Evolutionary conservation across 1,140 invertebrate genomes (phyloP).

Genomic region (Bemisia tabaci): DNA sequence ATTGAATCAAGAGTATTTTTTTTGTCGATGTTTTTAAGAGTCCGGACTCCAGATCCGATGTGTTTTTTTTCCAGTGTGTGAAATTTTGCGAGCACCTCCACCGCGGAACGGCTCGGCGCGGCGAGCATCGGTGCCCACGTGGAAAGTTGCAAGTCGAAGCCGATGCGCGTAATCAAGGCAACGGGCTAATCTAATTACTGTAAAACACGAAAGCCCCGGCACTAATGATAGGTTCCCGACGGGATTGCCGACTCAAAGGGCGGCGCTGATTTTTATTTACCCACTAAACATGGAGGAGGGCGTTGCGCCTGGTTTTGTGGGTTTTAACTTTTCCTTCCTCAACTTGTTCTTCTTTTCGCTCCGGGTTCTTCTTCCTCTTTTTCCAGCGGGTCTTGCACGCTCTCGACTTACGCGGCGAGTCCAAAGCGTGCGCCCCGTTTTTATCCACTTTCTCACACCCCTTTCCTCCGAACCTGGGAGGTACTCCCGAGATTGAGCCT

Average conservation of each 20-base stretch:
- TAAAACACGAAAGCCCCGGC: not conserved
- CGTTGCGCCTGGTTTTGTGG: not conserved
- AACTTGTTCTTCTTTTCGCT: conserved; percentile 1
- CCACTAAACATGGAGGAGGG: not conserved
- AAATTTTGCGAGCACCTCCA: too few species aligned
- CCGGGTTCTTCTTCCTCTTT: not conserved
- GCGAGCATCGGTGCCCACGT: too few species aligned
- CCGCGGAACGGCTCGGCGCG: too few species aligned
- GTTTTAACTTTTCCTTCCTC: not conserved
- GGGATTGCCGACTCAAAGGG: not conserved
- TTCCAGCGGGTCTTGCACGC: not conserved
- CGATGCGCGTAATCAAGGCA: not conserved
- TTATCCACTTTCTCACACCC: not conserved
- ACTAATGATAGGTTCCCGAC: not conserved
- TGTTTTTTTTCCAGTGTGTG: too few species aligned
- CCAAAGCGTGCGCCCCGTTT: too few species aligned
- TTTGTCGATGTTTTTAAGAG: too few species aligned
- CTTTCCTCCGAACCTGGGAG: too few species aligned
- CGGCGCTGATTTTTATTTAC: not conserved
- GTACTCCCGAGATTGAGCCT: too few species aligned
- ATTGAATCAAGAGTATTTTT: too few species aligned
- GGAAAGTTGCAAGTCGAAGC: too few species aligned
- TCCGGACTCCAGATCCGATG: too few species aligned
- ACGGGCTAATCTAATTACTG: not conserved
- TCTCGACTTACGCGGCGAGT: not conserved